Evolutionary conservation across 2,888 invertebrate species (phyloP).

Genomic region (Rugalucina vietnamica): DNA sequence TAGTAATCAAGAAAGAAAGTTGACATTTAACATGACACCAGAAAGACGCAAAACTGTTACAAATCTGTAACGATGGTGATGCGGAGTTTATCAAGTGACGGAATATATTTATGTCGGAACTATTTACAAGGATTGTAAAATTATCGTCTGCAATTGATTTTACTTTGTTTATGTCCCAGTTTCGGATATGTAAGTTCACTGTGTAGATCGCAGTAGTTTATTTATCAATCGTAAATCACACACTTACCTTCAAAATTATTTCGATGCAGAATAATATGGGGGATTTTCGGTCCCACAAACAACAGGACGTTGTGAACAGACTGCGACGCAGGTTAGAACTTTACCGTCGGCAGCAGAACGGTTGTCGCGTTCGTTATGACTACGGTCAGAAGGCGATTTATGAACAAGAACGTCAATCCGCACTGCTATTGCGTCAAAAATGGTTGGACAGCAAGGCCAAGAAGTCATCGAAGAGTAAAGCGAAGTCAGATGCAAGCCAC

Average conservation of each 20-base stretch:
- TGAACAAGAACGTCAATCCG: constrained; percentile 96
- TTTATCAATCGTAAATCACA: neutral
- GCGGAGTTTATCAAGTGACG: neutral
- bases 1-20: constrained; percentile 20
- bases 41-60: constrained; percentile 9
- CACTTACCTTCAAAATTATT: constrained; percentile 41
- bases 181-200: constrained; percentile 60
- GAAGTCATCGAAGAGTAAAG: constrained; percentile 86
- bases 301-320: constrained; percentile 90
- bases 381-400: constrained; percentile 94
- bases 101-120: neutral
- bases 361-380: constrained; percentile 94
- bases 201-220: neutral
- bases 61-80: neutral
- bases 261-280: constrained; percentile 82
- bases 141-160: constrained; percentile 7
- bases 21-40: neutral
- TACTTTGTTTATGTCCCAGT: constrained; percentile 39
- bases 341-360: constrained; percentile 93
- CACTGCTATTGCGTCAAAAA: constrained; percentile 93
- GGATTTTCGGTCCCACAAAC: constrained; percentile 84
- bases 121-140: neutral
- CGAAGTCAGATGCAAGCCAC: constrained; percentile 59
- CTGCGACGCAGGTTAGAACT: constrained; percentile 91
- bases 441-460: constrained; percentile 96